Evolutionary conservation across 2,888 invertebrate genomes (phyloP).

Genomic region (Auanema freiburgensis): DNA sequence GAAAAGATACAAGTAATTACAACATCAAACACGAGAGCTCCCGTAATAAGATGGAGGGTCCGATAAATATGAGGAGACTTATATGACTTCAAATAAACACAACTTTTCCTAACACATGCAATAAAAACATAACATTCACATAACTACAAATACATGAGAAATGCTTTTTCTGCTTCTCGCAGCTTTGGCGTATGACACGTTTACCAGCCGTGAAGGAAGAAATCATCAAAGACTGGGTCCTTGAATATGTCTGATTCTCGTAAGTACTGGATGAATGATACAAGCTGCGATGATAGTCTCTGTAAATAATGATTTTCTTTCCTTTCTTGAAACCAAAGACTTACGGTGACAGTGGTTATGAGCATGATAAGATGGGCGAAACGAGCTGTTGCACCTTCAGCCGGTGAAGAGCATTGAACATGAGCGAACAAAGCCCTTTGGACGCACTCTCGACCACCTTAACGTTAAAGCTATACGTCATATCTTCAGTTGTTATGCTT

Average conservation of each 20-base stretch:
- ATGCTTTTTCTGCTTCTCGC: too few relatives aligned
- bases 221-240: conserved; percentile 14
- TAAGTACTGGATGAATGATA: conserved; percentile 13
- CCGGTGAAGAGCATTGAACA: neutral
- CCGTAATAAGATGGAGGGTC: too few relatives aligned
- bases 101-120: too few relatives aligned
- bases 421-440: conserved; percentile 16
- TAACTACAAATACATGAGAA: too few relatives aligned
- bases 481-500: neutral
- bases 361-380: conserved; percentile 20
- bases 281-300: conserved; percentile 16
- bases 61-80: too few relatives aligned
- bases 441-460: conserved; percentile 19
- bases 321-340: neutral
- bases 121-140: too few relatives aligned
- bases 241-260: conserved; percentile 1
- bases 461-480: neutral
- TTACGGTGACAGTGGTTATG: conserved; percentile 20
- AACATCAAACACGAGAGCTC: too few relatives aligned
- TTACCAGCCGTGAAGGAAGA: conserved; percentile 7
- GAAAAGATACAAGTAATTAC: too few relatives aligned
- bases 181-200: too few relatives aligned
- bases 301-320: conserved; percentile 9
- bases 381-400: conserved; percentile 13
- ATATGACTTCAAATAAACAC: too few relatives aligned